phyloP scores from a whole-genome alignment of 2,888 invertebrate species.

The Parnassius smintheus region DNA sequence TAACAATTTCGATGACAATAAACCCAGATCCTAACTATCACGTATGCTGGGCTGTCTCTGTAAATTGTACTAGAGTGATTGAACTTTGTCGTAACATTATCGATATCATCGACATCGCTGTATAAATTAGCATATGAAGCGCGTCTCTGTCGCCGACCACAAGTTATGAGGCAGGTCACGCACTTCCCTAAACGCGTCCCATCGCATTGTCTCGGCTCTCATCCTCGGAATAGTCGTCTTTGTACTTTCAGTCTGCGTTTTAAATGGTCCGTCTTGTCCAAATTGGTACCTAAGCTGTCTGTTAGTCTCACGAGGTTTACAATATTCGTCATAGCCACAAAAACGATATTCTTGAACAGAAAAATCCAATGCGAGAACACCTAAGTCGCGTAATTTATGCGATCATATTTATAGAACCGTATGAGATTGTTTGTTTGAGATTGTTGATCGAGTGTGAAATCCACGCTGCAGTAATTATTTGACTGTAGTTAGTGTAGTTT shows the following conservation, averaged over 20 bases:
- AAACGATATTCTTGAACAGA: no score
- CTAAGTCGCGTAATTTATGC: no score
- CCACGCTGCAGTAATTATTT: no score
- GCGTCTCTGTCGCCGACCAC: constrained; percentile 36
- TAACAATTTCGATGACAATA: no score
- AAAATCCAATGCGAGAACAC: no score
- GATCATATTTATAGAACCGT: no score
- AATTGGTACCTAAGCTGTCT: constrained; percentile 20
- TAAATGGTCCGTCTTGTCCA: constrained; percentile 19
- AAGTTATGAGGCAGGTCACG: constrained; percentile 69
- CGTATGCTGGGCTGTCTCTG: not conserved
- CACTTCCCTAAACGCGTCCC: constrained; percentile 73
- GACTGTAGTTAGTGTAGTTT: no score
- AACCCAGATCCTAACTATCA: not conserved
- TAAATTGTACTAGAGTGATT: constrained; percentile 18
- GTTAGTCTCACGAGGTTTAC: constrained; percentile 1
- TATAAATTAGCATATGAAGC: constrained; percentile 25
- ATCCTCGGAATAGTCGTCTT: constrained; percentile 24
- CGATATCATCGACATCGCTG: constrained; percentile 27
- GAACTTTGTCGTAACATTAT: constrained; percentile 22
- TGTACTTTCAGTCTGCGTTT: constrained; percentile 22
- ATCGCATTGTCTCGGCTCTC: constrained; percentile 38
- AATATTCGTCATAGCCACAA: no score
- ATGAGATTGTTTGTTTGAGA: no score
- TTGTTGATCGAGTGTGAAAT: no score